These are phyloP conservation scores for Chaenocephalus aceratus DNA, from an alignment of 2,113 vertebrate genomes.

Conservation along the genomic window DNA sequence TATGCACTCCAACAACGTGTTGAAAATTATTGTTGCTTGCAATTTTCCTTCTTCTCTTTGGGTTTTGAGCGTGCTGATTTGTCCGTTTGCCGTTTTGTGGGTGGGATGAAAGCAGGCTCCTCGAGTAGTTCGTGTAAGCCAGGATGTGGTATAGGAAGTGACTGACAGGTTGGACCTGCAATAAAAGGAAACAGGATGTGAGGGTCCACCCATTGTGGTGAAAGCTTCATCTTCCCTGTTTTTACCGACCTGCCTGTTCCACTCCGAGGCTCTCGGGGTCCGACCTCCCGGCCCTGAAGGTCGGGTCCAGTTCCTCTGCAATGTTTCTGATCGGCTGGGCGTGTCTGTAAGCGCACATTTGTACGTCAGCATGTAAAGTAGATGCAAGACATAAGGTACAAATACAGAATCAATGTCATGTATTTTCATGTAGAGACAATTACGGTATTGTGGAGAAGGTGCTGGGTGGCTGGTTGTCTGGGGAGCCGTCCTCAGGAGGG, in stretches of 20 bases:
- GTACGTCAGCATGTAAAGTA: neutral
- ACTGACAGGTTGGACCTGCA: conserved; percentile 43
- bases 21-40: conserved; percentile 82
- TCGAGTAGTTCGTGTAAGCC: conserved; percentile 71
- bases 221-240: neutral
- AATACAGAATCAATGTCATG: neutral
- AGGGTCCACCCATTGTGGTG: conserved; percentile 13
- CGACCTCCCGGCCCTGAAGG: conserved; percentile 77
- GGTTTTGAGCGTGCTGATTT: conserved; percentile 79
- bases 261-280: conserved; percentile 35
- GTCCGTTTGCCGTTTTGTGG: conserved; percentile 83
- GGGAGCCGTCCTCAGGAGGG: conserved; percentile 72
- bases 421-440: neutral
- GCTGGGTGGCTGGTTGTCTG: conserved; percentile 70
- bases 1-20: neutral
- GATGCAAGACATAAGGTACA: neutral
- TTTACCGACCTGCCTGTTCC: conserved; percentile 51
- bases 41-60: conserved; percentile 87
- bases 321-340: conserved; percentile 76
- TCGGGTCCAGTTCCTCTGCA: conserved; percentile 85
- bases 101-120: conserved; percentile 82
- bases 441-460: conserved; percentile 63
- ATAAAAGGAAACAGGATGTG: neutral
- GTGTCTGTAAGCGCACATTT: conserved; percentile 52
- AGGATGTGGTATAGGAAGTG: conserved; percentile 46